phyloP scores from a whole-genome alignment of 2,888 invertebrate species.

The Meteorus cinctellus region DNA sequence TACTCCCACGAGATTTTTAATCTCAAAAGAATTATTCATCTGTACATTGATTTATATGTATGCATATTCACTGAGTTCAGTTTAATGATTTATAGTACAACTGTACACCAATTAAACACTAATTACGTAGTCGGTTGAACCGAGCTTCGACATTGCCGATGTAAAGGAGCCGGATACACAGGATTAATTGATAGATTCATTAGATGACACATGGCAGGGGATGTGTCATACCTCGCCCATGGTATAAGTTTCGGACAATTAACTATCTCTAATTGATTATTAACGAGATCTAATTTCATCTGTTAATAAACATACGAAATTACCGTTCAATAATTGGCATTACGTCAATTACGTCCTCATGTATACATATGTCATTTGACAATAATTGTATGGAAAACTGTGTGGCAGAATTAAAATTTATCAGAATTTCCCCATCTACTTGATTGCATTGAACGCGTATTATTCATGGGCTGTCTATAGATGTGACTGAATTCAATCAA shows the following conservation, averaged over 20 bases:
- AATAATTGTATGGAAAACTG: too few species aligned
- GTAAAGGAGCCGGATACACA: neutral
- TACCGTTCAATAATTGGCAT: neutral
- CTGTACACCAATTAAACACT: slow-evolving; percentile 33
- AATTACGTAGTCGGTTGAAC: slow-evolving; percentile 33
- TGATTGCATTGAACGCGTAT: too few species aligned
- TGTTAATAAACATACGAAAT: slow-evolving; percentile 17
- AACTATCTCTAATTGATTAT: slow-evolving; percentile 25
- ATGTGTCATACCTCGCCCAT: neutral
- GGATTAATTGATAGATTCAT: neutral
- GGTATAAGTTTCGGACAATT: slow-evolving; percentile 33
- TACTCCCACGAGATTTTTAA: neutral
- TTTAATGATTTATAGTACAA: slow-evolving; percentile 9
- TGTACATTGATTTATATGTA: neutral
- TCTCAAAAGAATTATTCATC: neutral
- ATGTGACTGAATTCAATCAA: too few species aligned
- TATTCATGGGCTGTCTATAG: too few species aligned
- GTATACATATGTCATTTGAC: too few species aligned
- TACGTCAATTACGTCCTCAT: neutral
- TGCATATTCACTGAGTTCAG: neutral
- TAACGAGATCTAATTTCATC: slow-evolving; percentile 8
- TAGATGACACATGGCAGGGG: neutral
- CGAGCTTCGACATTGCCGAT: neutral
- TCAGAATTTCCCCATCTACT: too few species aligned
- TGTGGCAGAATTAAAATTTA: too few species aligned